These are phyloP conservation scores for Aptenodytes forsteri DNA, from an alignment of 2,113 vertebrate species.

Conservation along the genomic window DNA sequence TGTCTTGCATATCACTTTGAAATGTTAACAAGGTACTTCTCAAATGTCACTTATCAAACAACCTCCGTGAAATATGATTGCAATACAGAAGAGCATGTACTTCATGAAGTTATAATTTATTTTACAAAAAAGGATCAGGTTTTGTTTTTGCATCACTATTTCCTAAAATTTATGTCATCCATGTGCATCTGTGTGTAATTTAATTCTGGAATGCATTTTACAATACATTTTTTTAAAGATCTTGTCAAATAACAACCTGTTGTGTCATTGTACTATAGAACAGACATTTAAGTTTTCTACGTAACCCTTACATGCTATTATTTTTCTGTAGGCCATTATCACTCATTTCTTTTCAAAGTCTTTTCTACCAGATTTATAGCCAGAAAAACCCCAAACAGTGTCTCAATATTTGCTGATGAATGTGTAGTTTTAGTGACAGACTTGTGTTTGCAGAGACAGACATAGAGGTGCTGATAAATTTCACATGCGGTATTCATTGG, in stretches of 20 bases:
- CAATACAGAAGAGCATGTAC: not conserved
- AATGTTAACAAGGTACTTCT: not conserved
- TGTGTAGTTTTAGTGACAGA: not conserved
- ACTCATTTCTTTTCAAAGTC: not conserved
- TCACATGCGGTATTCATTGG: not conserved
- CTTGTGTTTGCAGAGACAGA: not conserved
- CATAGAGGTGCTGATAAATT: not conserved
- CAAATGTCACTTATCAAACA: not conserved
- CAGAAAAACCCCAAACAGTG: accelerated
- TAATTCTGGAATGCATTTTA: not conserved
- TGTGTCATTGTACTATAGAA: not conserved
- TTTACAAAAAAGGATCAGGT: not conserved
- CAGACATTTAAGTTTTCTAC: not conserved
- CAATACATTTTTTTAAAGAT: not conserved
- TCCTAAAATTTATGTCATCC: not conserved
- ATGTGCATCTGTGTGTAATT: not conserved
- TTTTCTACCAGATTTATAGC: not conserved
- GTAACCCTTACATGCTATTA: not conserved
- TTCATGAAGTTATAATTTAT: not conserved
- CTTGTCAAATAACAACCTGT: not conserved
- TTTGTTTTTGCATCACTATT: not conserved
- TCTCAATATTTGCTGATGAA: not conserved
- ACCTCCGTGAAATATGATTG: not conserved
- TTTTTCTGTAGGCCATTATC: not conserved
- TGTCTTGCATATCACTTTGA: not conserved